phyloP scores from a whole-genome alignment of 2,113 vertebrate genomes.

The Andinoacara biseriatus region DNA sequence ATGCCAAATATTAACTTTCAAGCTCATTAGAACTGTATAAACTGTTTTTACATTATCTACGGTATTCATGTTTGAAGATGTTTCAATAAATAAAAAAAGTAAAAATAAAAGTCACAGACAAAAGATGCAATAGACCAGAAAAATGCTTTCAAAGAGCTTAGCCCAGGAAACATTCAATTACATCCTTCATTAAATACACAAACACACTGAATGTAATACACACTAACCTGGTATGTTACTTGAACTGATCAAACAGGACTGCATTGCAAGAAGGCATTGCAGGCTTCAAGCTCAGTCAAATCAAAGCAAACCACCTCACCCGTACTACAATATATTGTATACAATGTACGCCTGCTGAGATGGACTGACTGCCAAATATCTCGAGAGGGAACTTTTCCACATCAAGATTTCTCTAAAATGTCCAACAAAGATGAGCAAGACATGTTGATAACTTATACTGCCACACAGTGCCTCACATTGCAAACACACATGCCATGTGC shows the following conservation, averaged over 20 bases:
- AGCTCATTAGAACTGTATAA: not conserved
- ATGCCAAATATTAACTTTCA: accelerated
- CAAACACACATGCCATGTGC: not conserved
- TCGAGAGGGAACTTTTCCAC: slow-evolving; percentile 12
- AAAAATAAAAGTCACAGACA: not conserved
- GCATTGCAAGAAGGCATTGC: not conserved
- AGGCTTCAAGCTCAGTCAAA: not conserved
- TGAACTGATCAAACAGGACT: not conserved
- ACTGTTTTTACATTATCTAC: no score
- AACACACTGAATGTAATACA: not conserved
- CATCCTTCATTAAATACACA: not conserved
- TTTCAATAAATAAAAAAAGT: not conserved
- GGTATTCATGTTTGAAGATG: not conserved
- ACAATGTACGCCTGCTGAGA: slow-evolving; percentile 11
- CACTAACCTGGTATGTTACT: not conserved
- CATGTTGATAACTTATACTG: not conserved
- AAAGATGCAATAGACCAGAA: not conserved
- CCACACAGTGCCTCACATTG: not conserved
- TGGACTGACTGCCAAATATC: slow-evolving; percentile 19
- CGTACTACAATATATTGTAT: slow-evolving; percentile 2
- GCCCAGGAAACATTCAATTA: not conserved
- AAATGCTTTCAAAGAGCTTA: not conserved
- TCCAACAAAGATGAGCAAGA: slow-evolving; percentile 4
- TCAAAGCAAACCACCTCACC: slow-evolving; percentile 5
- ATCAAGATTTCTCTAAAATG: slow-evolving; percentile 22